A percentile compares a stretch with the other conserved stretches of the same genome.
Conservation (phyloP, 2,888 invertebrate genomes). For the Andrena hattorfiana region DNA sequence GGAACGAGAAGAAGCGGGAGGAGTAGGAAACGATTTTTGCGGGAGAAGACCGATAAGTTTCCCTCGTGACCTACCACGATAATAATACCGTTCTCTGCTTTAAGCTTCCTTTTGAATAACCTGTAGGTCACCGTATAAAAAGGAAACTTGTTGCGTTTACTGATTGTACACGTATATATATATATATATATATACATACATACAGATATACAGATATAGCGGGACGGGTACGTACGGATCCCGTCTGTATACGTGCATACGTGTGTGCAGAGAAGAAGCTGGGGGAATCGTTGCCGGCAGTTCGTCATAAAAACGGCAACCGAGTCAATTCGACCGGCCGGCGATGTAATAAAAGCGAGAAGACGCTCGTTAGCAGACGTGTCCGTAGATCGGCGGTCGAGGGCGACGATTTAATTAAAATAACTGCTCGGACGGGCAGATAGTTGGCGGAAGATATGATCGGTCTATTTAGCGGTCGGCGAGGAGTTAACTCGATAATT, state of each 20-base stretch:
- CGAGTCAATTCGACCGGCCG: neutral
- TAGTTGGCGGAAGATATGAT: constrained; percentile 54
- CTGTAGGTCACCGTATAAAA: constrained; percentile 76
- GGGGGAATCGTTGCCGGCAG: constrained; percentile 37
- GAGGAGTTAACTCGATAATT: constrained; percentile 74
- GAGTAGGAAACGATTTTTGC: constrained; percentile 61
- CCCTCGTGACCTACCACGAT: constrained; percentile 81
- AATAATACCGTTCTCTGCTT: constrained; percentile 78
- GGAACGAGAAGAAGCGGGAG: neutral
- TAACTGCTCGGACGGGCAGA: constrained; percentile 55
- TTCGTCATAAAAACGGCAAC: constrained; percentile 40
- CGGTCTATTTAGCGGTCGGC: constrained; percentile 57
- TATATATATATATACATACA: constrained; percentile 22
- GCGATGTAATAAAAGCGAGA: constrained; percentile 56
- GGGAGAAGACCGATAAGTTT: constrained; percentile 70
- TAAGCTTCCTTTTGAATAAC: constrained; percentile 77
- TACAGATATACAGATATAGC: neutral
- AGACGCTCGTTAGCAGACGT: constrained; percentile 39
- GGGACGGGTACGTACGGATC: neutral
- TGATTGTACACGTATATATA: constrained; percentile 66
- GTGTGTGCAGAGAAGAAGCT: constrained; percentile 14
- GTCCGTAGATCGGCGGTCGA: constrained; percentile 33
- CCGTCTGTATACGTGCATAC: constrained; percentile 4
- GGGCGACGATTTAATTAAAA: constrained; percentile 68
- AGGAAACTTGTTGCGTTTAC: constrained; percentile 76